Conservation (phyloP, 1,140 invertebrate genomes). For the Pseudachorutes palmiensis region DNA sequence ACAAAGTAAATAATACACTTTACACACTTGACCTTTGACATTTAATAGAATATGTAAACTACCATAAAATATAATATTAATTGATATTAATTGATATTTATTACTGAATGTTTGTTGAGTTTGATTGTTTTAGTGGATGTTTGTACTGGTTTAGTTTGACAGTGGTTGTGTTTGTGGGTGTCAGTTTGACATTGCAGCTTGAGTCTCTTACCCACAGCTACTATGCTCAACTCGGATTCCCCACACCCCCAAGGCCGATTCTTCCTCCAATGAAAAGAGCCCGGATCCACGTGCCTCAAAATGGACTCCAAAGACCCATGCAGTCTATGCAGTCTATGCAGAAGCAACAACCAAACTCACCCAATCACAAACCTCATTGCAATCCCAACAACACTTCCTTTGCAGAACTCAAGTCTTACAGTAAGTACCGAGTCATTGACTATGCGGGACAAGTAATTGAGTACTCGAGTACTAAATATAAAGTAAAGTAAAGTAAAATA, state of each 20-base stretch:
- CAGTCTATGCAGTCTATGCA: background rate
- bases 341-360: slow-evolving; percentile 30
- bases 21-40: too few relatives aligned
- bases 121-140: too few relatives aligned
- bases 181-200: slow-evolving; percentile 24
- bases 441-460: too few relatives aligned
- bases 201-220: slow-evolving; percentile 45
- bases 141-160: too few relatives aligned
- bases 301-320: slow-evolving; percentile 12
- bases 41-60: too few relatives aligned
- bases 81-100: too few relatives aligned
- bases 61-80: too few relatives aligned
- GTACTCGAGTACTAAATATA: background rate
- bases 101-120: too few relatives aligned
- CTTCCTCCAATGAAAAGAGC: slow-evolving; percentile 51
- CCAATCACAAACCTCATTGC: slow-evolving; percentile 45
- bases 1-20: too few relatives aligned
- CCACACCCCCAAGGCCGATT: slow-evolving; percentile 46
- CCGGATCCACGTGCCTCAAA: slow-evolving; percentile 51
- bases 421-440: slow-evolving; percentile 51
- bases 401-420: slow-evolving; percentile 55
- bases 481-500: slow-evolving; percentile 7
- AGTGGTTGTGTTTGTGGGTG: slow-evolving; percentile 7
- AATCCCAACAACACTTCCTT: slow-evolving; percentile 40
- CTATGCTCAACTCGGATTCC: slow-evolving; percentile 53